Evolutionary conservation across 2,797 vertebrate species (phyloP), one percentile per base, ranked within the genome.

Genomic region (Enteromius argenteus): DNA sequence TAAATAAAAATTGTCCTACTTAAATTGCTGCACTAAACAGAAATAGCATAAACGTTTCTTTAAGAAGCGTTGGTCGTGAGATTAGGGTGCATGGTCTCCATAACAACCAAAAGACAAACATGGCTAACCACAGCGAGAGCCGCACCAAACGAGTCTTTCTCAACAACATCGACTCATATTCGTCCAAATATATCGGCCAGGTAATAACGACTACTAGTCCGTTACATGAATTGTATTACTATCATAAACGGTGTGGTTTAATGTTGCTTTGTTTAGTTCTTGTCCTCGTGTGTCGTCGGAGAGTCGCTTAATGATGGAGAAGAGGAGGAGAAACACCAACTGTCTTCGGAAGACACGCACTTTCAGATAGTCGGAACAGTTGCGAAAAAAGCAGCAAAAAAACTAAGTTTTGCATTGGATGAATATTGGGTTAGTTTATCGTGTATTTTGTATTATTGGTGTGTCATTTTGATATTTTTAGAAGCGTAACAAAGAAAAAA

Each of bases 321-420:
- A 11, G 91, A 93, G 5, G 93, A 95, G 8, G 90, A 92, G 6
- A 46, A 56, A 81, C 69, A 21, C 0, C 23, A 71, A 1, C 13
- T 0, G n/a, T 86, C 58, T 73, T 10, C 83, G 27, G 91, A 90
- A 56, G 89, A 92, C n/a, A 93, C 91, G 44, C 76, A 89, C 0
- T 96, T 96, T 66, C 93, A 96, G 21, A 71, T 99, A 0, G 96
- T 98, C 23, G 98, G 97, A 51, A 97, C 96, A 0, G 90, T 96
- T 49, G 92, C 92, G 35, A 69, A 86, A 7, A 79, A 92, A 27
- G 75, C 60, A 3, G 76, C 68, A 0, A 64, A 79, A 0, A 85
- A 68, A 56, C 81, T 89, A 0, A n/a, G 5, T 49, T 96, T 96
- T 77, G 93, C 96, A 0, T 39, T 90, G 49, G 94, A 98, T 87